Base-by-base conservation (phyloP, 2,797 vertebrate species). In the Pangasius djambal region DNA sequence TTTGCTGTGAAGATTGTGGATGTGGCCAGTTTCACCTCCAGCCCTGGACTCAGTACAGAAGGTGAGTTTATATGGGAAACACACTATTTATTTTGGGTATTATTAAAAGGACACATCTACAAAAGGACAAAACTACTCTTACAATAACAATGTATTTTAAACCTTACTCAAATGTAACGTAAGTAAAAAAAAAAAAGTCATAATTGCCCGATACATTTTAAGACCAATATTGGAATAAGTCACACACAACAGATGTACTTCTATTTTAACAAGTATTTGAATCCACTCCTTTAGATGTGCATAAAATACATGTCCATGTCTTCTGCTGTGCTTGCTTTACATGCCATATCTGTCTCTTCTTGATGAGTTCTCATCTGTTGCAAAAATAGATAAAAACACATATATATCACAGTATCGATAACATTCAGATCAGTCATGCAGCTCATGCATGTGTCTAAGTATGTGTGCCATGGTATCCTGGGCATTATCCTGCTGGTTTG, bases 1-100 rank as follows among this genome's bases (percentile, higher is more conserved):
- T 99, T 99, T 90, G 98, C 98, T 93, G 98, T 99, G 92, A 99
- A 99, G 95, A 99, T 99, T 90, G 98, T 99, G 93, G 98, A 99
- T 93, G 98, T 99, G 95, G 98, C 98, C 95, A 98, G 99, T 95
- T 99, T 99, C 95, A 99, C 98, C 89, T 99, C 98, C 96, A 99
- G 98, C 92, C 98, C 98, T 91, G 98, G 98, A 91, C 97, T 99
- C 96, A 99, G 98, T 96, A 99, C 98, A 92, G 98, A 99, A 96
- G 98, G 98, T 99, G 59, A 87, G 5, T 16, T 78, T 44, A 16
- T n/a, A 48, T 79, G 25, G 2, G 18, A 50, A 50, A 37, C 6
- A 52, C 10, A 63, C 48, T 50, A 9, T 10, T 50, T 50, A 50
- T 50, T 50, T 50, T 50, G 48, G 48, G 48, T 50, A 50, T 50